Conservation (phyloP, 2,888 invertebrate genomes). For the Polydrusus cervinus region DNA sequence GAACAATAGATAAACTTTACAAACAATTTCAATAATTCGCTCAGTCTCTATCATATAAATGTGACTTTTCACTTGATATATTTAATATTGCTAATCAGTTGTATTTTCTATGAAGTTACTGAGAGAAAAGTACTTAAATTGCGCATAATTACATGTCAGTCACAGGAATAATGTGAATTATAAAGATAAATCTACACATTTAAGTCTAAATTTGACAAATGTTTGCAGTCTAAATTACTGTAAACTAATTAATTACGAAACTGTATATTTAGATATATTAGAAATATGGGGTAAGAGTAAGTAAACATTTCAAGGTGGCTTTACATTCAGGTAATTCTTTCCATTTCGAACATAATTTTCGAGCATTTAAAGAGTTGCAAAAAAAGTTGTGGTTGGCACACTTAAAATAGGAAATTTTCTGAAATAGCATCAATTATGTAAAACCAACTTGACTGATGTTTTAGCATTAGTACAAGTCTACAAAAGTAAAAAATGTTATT, state of each 20-base stretch:
- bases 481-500: background rate
- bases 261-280: conserved; percentile 4
- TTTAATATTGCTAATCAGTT: conserved; percentile 42
- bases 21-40: conserved; percentile 37
- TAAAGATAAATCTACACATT: conserved; percentile 24
- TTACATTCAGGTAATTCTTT: background rate
- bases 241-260: background rate
- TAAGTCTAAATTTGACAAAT: conserved; percentile 23
- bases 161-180: conserved; percentile 30
- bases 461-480: background rate
- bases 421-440: background rate
- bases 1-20: conserved; percentile 23
- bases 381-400: background rate
- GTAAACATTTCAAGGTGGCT: background rate
- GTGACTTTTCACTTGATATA: conserved; percentile 35
- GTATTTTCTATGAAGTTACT: conserved; percentile 16
- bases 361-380: no score
- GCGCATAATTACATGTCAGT: conserved; percentile 19
- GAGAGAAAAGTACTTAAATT: conserved; percentile 30
- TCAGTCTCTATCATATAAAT: conserved; percentile 42
- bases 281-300: background rate
- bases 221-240: conserved; percentile 12
- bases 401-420: no score
- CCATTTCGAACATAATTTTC: no score
- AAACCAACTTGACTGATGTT: background rate